These are phyloP conservation scores for Neostethus bicornis DNA, from an alignment of 2,797 vertebrate genomes.

Conservation along the genomic window DNA sequence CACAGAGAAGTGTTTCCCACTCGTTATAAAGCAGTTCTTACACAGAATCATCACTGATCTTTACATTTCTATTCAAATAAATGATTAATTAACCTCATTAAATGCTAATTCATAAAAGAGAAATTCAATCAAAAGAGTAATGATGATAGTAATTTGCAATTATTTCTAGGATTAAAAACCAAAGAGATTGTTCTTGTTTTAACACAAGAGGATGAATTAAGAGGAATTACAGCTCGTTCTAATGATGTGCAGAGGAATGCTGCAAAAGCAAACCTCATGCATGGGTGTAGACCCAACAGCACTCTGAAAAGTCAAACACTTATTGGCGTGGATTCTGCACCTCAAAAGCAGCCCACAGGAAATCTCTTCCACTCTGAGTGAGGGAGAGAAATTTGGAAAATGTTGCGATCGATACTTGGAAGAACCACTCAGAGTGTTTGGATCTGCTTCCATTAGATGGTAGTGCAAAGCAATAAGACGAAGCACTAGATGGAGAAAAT, in stretches of 20 bases:
- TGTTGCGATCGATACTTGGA: slow-evolving; percentile 30
- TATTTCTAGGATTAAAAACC: too few species aligned
- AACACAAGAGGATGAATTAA: too few species aligned
- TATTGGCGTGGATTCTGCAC: not conserved
- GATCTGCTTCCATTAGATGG: slow-evolving; percentile 29
- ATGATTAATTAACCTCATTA: not conserved
- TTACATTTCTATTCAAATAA: not conserved
- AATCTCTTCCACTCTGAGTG: not conserved
- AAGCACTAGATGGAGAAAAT: slow-evolving; percentile 43
- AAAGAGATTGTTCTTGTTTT: too few species aligned
- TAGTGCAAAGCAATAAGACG: slow-evolving; percentile 38
- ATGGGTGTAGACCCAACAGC: slow-evolving; percentile 19
- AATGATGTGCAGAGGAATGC: slow-evolving; percentile 24
- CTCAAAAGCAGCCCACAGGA: slow-evolving; percentile 7
- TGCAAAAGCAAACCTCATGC: slow-evolving; percentile 32
- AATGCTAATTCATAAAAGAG: too few species aligned
- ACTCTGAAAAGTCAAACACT: slow-evolving; percentile 34
- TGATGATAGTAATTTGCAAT: too few species aligned
- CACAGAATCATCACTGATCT: not conserved
- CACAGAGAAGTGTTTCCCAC: not conserved
- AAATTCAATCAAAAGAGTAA: too few species aligned
- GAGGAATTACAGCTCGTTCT: too few species aligned
- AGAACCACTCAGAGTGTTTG: slow-evolving; percentile 10
- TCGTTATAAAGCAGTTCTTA: slow-evolving; percentile 4
- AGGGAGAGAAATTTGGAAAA: slow-evolving; percentile 28